A percentile compares a stretch with the other conserved stretches of the same genome.
Conservation (phyloP, 2,888 invertebrate species). For the Morpho deidamia region DNA sequence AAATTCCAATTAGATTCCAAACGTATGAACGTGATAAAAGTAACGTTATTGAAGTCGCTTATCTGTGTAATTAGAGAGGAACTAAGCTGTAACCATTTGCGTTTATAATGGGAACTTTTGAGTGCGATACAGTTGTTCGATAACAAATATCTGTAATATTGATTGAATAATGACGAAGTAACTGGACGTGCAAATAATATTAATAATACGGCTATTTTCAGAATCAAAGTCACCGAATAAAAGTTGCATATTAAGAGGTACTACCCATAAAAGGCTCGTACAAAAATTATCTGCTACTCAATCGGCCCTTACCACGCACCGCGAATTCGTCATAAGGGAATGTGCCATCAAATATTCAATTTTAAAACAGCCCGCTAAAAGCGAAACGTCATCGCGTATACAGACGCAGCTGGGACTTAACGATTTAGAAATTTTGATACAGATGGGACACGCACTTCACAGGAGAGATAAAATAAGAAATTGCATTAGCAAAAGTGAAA, state of each 20-base stretch:
- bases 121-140: constrained; percentile 57
- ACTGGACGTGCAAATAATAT: neutral
- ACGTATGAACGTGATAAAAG: constrained; percentile 74
- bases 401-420: constrained; percentile 72
- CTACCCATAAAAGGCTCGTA: constrained; percentile 31
- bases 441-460: constrained; percentile 73
- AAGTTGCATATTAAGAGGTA: neutral
- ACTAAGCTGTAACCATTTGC: constrained; percentile 74
- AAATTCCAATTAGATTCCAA: constrained; percentile 77
- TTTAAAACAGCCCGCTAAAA: constrained; percentile 77
- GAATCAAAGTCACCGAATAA: too few relatives aligned
- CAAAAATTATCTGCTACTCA: constrained; percentile 64
- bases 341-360: constrained; percentile 77
- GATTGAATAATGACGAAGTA: constrained; percentile 8
- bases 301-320: constrained; percentile 56
- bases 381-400: constrained; percentile 74
- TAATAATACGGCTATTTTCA: neutral
- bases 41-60: constrained; percentile 73
- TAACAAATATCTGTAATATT: constrained; percentile 34
- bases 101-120: constrained; percentile 66
- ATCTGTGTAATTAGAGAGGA: constrained; percentile 75
- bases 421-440: constrained; percentile 74
- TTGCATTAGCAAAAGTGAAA: constrained; percentile 73
- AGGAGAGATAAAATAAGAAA: constrained; percentile 69
- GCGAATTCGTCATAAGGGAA: constrained; percentile 73